These are phyloP conservation scores for Drosophila pandora DNA, from an alignment of 1,140 invertebrate genomes.

Conservation along the genomic window DNA sequence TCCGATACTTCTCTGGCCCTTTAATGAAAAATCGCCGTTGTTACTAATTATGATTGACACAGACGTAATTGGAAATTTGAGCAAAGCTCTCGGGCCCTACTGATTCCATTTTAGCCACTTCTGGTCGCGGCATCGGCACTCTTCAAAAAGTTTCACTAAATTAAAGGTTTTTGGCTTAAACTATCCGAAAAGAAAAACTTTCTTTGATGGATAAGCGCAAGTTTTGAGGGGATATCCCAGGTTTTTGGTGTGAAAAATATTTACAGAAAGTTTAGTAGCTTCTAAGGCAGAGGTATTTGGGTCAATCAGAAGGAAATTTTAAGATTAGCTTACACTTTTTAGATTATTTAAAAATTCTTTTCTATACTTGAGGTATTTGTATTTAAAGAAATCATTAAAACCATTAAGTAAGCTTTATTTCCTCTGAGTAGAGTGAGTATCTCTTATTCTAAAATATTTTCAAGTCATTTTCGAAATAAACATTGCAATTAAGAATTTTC, in stretches of 20 bases:
- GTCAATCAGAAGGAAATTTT: slow-evolving; percentile 11
- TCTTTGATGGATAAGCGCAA: slow-evolving; percentile 78
- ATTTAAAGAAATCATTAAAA: too few species aligned
- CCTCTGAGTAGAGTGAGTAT: too few species aligned
- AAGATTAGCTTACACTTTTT: not conserved
- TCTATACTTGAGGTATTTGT: too few species aligned
- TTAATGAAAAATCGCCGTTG: slow-evolving; percentile 82
- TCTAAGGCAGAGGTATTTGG: slow-evolving; percentile 13
- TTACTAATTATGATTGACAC: slow-evolving; percentile 84
- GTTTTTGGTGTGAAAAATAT: slow-evolving; percentile 62
- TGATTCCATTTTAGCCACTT: slow-evolving; percentile 28
- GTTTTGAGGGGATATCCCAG: slow-evolving; percentile 31
- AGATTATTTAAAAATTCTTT: not conserved
- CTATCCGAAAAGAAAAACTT: slow-evolving; percentile 64
- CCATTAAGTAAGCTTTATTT: too few species aligned
- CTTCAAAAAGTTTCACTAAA: slow-evolving; percentile 81
- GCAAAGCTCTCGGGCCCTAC: slow-evolving; percentile 67
- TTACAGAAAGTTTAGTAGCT: slow-evolving; percentile 60
- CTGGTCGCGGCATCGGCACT: slow-evolving; percentile 54
- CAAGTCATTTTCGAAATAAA: not conserved
- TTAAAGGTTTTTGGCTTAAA: slow-evolving; percentile 76
- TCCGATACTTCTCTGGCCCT: slow-evolving; percentile 58
- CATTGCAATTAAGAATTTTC: slow-evolving; percentile 7
- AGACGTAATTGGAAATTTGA: slow-evolving; percentile 83
- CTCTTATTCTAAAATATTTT: too few species aligned